Percentiles rank a stretch among this genome's conserved stretches.
phyloP scores from a whole-genome alignment of 2,888 invertebrate genomes.

The Hofmannophila pseudospretella region DNA sequence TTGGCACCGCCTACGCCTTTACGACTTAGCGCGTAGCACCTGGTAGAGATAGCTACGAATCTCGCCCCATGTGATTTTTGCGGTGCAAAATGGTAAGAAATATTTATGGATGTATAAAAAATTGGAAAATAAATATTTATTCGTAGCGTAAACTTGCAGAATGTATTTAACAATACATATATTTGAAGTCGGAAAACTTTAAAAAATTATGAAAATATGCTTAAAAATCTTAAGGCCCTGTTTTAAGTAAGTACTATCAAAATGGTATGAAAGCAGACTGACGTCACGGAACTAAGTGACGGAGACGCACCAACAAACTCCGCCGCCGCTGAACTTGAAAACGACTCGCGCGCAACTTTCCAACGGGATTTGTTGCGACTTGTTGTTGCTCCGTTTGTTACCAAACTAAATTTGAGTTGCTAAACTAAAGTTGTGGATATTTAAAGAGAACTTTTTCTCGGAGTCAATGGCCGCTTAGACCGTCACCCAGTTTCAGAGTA shows the following conservation, averaged over 20 bases:
- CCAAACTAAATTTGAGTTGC: slow-evolving; percentile 77
- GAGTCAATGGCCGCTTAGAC: slow-evolving; percentile 75
- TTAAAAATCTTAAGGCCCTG: too few species aligned
- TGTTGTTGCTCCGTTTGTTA: slow-evolving; percentile 75
- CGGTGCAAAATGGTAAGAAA: too few species aligned
- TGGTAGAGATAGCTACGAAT: slow-evolving; percentile 2
- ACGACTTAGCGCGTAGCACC: slow-evolving; percentile 33
- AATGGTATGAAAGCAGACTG: too few species aligned
- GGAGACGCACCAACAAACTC: slow-evolving; percentile 18
- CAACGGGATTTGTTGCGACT: slow-evolving; percentile 67
- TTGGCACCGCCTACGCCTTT: slow-evolving; percentile 52
- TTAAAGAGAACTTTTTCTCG: slow-evolving; percentile 77
- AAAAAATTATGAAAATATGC: too few species aligned
- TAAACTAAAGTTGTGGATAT: slow-evolving; percentile 77
- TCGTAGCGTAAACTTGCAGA: too few species aligned
- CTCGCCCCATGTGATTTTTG: too few species aligned
- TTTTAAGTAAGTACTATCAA: too few species aligned
- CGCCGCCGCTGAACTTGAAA: slow-evolving; percentile 61
- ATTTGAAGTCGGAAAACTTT: too few species aligned
- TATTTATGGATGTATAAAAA: too few species aligned
- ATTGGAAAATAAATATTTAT: too few species aligned
- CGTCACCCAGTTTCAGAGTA: slow-evolving; percentile 77
- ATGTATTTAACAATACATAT: too few species aligned
- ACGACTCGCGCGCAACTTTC: slow-evolving; percentile 75
- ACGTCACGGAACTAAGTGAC: slow-evolving; percentile 6